Base-by-base conservation (phyloP, 2,888 invertebrate genomes). In the Alloplasta piceator region DNA sequence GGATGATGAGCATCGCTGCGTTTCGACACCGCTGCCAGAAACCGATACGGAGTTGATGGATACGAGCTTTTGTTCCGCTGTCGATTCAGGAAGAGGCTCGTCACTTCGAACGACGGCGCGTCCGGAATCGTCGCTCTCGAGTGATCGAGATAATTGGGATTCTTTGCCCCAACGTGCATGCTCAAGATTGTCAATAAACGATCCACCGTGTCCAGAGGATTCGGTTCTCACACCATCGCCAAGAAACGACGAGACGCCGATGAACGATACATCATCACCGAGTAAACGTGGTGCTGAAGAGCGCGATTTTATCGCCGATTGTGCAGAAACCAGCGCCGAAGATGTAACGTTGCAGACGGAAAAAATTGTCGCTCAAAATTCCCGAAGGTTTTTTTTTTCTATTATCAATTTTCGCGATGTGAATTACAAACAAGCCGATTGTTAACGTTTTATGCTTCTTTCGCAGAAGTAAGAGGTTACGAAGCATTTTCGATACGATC, bases 41-140 rank as follows among this genome's bases (percentile, higher is more conserved):
- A 60, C 63, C 38, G 73, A 77, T 48, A 75, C 56, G 55, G 56
- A 74, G 52, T 39, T 82, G 7, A 75, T 78, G 61, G 70, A 78
- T 26, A n/a, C 75, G 61, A 82, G 74, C 58, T 82, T 78, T 16
- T 26, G 36, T 14, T 82, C 78, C 10, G 67, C 60, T 3, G 58
- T 41, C n/a, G 82, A 82, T 60, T 82, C 82, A 16, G 82, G 82
- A 6, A 39, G 78, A 38, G 82, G 78, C 38, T 71, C 67, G 0
- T 78, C 82, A 14, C 1, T 78, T 36, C 70, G 38, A 7, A 66
- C 55, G 1, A 39, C 56, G 1, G 9, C 14, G 6, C 78, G 71
- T 10, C 66, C 78, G 10, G 78, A 75, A 56, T 82, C 82, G 9
- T 67, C 78, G 50, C 50, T 78, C 38, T 75, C 71, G 16, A 67